Evolutionary conservation across 2,888 invertebrate species (phyloP), one percentile per base, ranked within the genome.

Genomic region (Hypomecis atomaria): DNA sequence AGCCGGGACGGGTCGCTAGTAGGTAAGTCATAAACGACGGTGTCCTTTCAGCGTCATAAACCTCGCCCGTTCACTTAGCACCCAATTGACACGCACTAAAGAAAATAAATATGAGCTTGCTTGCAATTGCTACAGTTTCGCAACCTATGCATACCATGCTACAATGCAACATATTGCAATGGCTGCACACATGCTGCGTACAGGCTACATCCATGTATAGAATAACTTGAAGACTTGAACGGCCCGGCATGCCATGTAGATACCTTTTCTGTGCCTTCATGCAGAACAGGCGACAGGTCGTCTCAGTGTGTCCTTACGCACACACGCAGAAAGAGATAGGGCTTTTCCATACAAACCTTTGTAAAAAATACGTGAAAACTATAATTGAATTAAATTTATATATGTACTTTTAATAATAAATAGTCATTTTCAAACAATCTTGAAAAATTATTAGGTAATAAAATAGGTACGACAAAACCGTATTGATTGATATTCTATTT

Each of bases 281-380:
- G 71, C 79, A 80, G 75, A 82, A 77, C 38, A 42, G 87, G 86
- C 87, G 86, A 80, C 86, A 71, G 61, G 65, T 71, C 78, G 87
- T 88, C 86, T 87, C 81, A 61, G 71, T 78, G 77, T 78, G 78
- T 74, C 75, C 71, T 73, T 70, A 70, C 66, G 56, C 71, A 71
- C 69, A 59, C 71, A 72, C 59, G 54, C 69, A 73, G 56, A 8
- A 36, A 48, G 43, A 33, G 59, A 37, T 59, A 59, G 55, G 59
- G 59, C 59, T 34, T 59, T 45, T 64, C 36, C 59, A 64, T 56
- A 58, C 23, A n/a, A 23, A 9, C 52, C 13, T 2, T 0, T 38
- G 10, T 9, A 1, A 7, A 9, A 9, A 37, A 13, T 0, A 34
- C 5, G 9, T 4, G n/a, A 13, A 13, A 13, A 13, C 43, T 11